Conservation (phyloP, 2,113 vertebrate species). For the Hystrix cristata region DNA sequence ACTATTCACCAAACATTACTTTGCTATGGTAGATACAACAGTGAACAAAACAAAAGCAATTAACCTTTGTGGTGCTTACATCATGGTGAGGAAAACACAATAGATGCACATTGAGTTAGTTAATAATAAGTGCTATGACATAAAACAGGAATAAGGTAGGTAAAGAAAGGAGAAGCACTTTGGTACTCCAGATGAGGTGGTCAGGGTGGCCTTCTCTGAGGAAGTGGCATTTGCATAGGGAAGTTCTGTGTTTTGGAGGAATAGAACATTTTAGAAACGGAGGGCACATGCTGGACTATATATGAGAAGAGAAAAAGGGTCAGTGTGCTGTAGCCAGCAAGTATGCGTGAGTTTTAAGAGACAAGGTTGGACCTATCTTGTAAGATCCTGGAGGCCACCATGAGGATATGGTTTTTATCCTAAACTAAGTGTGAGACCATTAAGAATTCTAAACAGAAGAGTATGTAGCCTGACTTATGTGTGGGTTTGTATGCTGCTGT, state of each 20-base stretch:
- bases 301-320: not conserved
- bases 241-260: not conserved
- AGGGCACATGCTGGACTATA: not conserved
- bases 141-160: not conserved
- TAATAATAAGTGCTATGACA: not conserved
- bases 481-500: not conserved
- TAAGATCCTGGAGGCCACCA: not conserved
- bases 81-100: not conserved
- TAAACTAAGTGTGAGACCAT: not conserved
- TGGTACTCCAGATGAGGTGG: not conserved
- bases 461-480: not conserved
- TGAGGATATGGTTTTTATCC: conserved; percentile 8
- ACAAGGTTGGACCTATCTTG: not conserved
- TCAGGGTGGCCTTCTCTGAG: not conserved
- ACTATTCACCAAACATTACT: not conserved
- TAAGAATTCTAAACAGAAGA: not conserved
- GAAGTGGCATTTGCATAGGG: not conserved
- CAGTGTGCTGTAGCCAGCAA: not conserved
- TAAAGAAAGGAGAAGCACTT: not conserved
- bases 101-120: not conserved
- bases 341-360: not conserved
- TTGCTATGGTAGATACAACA: not conserved
- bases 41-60: not conserved
- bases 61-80: not conserved
- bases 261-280: not conserved